Conservation (phyloP, 2,888 invertebrate species). For the Catocala fraxini region DNA sequence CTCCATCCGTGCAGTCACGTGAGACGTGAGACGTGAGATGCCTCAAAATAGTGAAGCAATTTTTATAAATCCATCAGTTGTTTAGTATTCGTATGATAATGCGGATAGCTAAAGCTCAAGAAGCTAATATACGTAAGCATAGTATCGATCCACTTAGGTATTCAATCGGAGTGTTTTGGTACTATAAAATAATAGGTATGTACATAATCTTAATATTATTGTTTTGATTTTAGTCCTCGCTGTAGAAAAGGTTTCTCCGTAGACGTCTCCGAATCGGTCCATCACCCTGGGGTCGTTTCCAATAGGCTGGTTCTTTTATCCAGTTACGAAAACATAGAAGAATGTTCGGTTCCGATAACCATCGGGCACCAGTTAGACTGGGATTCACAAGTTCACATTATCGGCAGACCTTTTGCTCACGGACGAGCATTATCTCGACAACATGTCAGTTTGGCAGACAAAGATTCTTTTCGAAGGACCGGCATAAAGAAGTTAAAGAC, state of each 20-base stretch:
- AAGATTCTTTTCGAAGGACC: constrained; percentile 17
- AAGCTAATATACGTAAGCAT: no score
- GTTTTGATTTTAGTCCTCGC: constrained; percentile 64
- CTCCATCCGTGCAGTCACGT: no score
- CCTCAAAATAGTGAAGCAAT: no score
- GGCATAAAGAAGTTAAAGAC: constrained; percentile 44
- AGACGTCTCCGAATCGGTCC: constrained; percentile 61
- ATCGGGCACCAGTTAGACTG: constrained; percentile 58
- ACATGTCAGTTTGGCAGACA: constrained; percentile 54
- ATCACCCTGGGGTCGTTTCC: constrained; percentile 64
- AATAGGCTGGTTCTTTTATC: constrained; percentile 69
- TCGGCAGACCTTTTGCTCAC: constrained; percentile 67
- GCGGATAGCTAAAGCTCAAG: no score
- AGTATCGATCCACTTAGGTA: no score
- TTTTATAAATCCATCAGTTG: no score
- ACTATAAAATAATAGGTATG: no score
- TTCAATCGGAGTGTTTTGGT: no score
- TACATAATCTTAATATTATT: background rate
- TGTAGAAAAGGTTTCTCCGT: constrained; percentile 78
- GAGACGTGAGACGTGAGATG: no score
- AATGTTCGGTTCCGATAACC: constrained; percentile 62
- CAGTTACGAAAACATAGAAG: constrained; percentile 63
- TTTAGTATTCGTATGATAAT: no score
- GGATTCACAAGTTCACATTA: constrained; percentile 55
- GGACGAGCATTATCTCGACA: constrained; percentile 69